Conservation (phyloP, 1,140 invertebrate species). For the Lanistes nyassanus region DNA sequence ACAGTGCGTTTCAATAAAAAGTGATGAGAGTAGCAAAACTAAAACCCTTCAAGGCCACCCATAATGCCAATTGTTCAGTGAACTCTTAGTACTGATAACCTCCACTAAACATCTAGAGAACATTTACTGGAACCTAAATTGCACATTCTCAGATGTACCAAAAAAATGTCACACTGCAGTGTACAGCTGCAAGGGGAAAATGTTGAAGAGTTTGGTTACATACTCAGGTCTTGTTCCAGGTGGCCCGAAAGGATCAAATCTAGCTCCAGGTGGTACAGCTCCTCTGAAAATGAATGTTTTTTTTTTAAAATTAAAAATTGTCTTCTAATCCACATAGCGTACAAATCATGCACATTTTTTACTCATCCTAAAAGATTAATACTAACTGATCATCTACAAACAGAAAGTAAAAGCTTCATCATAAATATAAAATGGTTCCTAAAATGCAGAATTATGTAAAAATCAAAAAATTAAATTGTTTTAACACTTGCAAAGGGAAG, state of each 20-base stretch:
- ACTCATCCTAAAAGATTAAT: background rate
- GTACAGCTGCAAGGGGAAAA: too few species aligned
- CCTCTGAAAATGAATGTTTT: conserved; percentile 68
- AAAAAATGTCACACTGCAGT: too few species aligned
- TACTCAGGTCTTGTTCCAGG: conserved; percentile 62
- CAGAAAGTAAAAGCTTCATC: background rate
- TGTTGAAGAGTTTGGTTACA: conserved; percentile 1
- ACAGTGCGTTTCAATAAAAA: background rate
- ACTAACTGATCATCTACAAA: background rate
- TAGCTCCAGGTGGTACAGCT: conserved; percentile 78
- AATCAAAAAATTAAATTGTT: background rate
- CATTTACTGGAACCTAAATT: too few species aligned
- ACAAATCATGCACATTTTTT: background rate
- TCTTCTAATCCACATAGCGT: background rate
- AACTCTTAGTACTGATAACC: too few species aligned
- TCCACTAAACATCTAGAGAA: too few species aligned
- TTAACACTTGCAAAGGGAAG: background rate
- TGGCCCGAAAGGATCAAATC: conserved; percentile 85
- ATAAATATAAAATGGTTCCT: background rate
- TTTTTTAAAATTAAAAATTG: background rate
- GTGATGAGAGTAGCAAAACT: too few species aligned
- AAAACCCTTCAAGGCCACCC: too few species aligned
- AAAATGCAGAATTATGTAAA: background rate
- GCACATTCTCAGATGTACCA: too few species aligned
- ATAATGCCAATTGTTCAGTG: background rate